Conservation (phyloP, 2,113 vertebrate species). For the Anser brachyrhynchus region DNA sequence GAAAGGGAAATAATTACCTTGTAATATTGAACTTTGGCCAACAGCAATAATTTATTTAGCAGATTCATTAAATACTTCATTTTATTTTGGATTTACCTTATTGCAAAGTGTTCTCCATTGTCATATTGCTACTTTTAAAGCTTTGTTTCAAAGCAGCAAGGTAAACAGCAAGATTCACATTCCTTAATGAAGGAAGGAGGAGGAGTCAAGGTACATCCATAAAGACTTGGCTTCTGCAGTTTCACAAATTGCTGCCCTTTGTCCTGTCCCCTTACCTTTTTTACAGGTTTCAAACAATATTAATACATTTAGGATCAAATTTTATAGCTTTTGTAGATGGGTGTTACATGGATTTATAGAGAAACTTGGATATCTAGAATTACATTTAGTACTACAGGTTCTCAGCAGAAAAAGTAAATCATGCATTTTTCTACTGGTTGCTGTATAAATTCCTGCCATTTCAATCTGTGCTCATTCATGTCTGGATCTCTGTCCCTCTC, state of each 20-base stretch:
- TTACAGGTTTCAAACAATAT: background rate
- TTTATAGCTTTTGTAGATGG: background rate
- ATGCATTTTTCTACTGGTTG: background rate
- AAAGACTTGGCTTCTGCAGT: background rate
- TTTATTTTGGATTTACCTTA: background rate
- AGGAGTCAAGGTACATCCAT: background rate
- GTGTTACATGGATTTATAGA: background rate
- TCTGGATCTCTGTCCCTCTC: constrained; percentile 60
- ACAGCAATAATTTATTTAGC: background rate
- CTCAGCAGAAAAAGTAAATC: background rate
- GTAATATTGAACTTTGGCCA: background rate
- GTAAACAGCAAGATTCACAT: background rate
- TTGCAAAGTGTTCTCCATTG: background rate
- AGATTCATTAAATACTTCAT: background rate
- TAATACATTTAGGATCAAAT: background rate
- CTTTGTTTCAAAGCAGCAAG: background rate
- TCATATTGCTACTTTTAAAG: background rate
- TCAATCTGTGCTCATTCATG: background rate
- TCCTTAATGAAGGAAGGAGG: background rate
- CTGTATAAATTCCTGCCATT: constrained; percentile 19
- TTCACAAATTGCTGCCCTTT: background rate
- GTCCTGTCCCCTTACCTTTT: background rate
- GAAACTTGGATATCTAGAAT: background rate
- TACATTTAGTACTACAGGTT: background rate
- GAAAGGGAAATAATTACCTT: background rate